Evolutionary conservation across 2,113 vertebrate species (phyloP).

Genomic region (Axis porcinus): DNA sequence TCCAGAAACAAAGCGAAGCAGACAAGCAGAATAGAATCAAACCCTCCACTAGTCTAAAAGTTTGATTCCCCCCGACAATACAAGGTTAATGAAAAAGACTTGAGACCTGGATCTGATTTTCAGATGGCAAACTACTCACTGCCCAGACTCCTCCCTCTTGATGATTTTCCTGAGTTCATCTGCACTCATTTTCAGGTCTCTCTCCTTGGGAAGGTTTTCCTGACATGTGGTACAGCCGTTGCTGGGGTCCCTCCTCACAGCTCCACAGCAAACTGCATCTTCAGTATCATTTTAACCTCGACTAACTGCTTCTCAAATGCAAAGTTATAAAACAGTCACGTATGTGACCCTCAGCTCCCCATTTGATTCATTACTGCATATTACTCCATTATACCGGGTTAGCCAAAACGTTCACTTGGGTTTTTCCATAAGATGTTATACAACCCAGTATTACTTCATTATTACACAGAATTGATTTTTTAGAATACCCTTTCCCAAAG

Average conservation of each 20-base stretch:
- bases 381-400: neutral
- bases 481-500: neutral
- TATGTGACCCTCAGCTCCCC: neutral
- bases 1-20: neutral
- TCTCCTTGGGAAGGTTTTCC: neutral
- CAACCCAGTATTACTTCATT: neutral
- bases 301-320: neutral
- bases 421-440: neutral
- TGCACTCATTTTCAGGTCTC: neutral
- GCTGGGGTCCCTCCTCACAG: neutral
- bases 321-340: neutral
- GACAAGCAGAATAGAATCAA: neutral
- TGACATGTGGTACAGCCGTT: accelerated
- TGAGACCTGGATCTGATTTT: neutral
- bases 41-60: neutral
- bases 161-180: neutral
- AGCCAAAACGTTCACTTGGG: neutral
- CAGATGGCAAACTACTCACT: neutral
- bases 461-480: neutral
- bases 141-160: neutral
- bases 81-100: neutral
- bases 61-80: neutral
- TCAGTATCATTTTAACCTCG: neutral
- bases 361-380: neutral
- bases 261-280: neutral